Percentiles rank a stretch among this genome's conserved stretches.
These are phyloP conservation scores for Cordilura impudica DNA, from an alignment of 2,888 invertebrate species.

Conservation along the genomic window DNA sequence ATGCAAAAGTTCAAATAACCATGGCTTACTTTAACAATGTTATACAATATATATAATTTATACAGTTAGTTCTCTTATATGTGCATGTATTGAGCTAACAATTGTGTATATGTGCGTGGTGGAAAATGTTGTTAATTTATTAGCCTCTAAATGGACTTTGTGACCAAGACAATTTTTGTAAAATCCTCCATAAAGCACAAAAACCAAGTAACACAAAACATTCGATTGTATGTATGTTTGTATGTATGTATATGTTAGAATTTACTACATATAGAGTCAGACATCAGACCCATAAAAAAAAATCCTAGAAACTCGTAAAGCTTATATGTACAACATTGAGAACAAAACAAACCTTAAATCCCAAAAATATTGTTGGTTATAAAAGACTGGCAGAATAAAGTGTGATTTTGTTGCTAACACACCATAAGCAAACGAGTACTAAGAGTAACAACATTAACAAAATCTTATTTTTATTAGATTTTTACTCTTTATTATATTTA, in stretches of 20 bases:
- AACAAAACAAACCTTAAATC: background rate
- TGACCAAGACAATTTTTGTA: constrained; percentile 50
- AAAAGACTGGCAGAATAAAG: background rate
- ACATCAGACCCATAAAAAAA: constrained; percentile 9
- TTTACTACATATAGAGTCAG: background rate
- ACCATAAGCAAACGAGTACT: background rate
- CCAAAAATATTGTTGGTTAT: no score
- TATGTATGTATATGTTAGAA: background rate
- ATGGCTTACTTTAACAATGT: no score
- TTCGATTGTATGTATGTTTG: background rate
- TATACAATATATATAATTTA: no score
- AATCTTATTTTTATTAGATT: background rate
- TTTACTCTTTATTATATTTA: background rate
- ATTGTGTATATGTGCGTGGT: background rate
- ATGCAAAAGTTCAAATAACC: no score
- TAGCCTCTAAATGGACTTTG: constrained; percentile 69
- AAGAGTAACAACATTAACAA: background rate
- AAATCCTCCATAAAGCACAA: constrained; percentile 3
- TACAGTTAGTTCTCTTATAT: no score
- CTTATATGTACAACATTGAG: background rate
- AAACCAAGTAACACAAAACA: background rate
- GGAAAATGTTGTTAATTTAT: constrained; percentile 69
- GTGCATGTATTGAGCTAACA: no score
- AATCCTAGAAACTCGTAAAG: constrained; percentile 21
- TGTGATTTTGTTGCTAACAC: background rate